Conservation (phyloP, 1,140 invertebrate genomes). For the Drosophila punjabiensis region DNA sequence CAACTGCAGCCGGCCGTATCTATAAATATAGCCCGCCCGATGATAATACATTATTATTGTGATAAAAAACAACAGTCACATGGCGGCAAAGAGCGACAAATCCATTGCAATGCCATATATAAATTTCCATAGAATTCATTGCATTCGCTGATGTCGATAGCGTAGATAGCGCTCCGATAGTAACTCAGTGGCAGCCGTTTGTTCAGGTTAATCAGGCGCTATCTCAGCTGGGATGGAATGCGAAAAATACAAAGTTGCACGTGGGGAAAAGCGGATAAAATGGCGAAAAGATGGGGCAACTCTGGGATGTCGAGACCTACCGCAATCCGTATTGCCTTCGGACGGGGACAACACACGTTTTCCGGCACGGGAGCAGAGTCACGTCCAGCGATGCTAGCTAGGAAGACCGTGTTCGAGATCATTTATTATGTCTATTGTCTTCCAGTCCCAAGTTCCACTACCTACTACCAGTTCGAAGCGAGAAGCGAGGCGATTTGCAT, state of each 20-base stretch:
- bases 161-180: slow-evolving; percentile 35
- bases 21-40: slow-evolving; percentile 42
- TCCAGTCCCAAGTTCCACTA: background rate
- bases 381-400: slow-evolving; percentile 44
- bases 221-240: slow-evolving; percentile 13
- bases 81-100: slow-evolving; percentile 33
- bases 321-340: slow-evolving; percentile 44
- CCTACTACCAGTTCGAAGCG: background rate
- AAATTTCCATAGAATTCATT: slow-evolving; percentile 38
- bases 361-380: slow-evolving; percentile 24
- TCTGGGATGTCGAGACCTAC: slow-evolving; percentile 40
- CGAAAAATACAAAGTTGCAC: background rate
- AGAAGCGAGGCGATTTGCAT: slow-evolving; percentile 60
- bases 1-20: slow-evolving; percentile 37
- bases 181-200: slow-evolving; percentile 23
- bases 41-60: slow-evolving; percentile 39
- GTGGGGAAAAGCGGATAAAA: slow-evolving; percentile 3
- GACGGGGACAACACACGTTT: slow-evolving; percentile 31
- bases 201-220: slow-evolving; percentile 26
- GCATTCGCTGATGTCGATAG: slow-evolving; percentile 37
- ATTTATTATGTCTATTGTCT: slow-evolving; percentile 66
- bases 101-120: slow-evolving; percentile 32
- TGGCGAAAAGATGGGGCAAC: slow-evolving; percentile 5
- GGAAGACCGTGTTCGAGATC: slow-evolving; percentile 47
- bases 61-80: slow-evolving; percentile 40